These are phyloP conservation scores for Lineus longissimus DNA, from an alignment of 1,140 invertebrate species.

Conservation along the genomic window DNA sequence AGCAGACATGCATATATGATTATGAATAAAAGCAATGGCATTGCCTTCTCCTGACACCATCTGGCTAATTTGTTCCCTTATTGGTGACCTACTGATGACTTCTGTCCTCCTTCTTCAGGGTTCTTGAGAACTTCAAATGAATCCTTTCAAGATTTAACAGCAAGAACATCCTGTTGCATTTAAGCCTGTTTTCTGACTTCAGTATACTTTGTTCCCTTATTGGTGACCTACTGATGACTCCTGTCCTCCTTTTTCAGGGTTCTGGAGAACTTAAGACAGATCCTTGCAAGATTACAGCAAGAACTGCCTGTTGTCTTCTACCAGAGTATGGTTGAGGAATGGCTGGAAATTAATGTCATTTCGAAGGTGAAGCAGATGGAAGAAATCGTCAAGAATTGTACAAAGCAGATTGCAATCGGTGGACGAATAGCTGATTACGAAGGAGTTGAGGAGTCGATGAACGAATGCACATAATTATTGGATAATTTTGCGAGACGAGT, in stretches of 20 bases:
- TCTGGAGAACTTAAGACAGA: conserved; percentile 24
- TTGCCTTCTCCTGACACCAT: too few species aligned
- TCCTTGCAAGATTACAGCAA: conserved; percentile 22
- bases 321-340: conserved; percentile 31
- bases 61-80: too few species aligned
- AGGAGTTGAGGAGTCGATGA: too few species aligned
- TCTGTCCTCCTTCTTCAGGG: conserved; percentile 18
- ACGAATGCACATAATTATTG: too few species aligned
- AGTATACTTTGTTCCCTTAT: not conserved
- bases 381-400: conserved; percentile 19
- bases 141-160: conserved; percentile 23
- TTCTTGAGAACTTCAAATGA: conserved; percentile 27
- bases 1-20: too few species aligned
- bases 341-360: conserved; percentile 25
- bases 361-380: conserved; percentile 25
- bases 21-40: too few species aligned
- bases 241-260: conserved; percentile 22
- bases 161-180: conserved; percentile 19
- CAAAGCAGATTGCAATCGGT: too few species aligned
- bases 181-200: too few species aligned
- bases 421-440: too few species aligned
- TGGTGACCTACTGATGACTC: not conserved
- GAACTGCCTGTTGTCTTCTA: conserved; percentile 29
- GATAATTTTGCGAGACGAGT: too few species aligned
- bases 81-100: not conserved